These are phyloP conservation scores for Drosophila siamana DNA, from an alignment of 2,888 invertebrate species.

Conservation along the genomic window DNA sequence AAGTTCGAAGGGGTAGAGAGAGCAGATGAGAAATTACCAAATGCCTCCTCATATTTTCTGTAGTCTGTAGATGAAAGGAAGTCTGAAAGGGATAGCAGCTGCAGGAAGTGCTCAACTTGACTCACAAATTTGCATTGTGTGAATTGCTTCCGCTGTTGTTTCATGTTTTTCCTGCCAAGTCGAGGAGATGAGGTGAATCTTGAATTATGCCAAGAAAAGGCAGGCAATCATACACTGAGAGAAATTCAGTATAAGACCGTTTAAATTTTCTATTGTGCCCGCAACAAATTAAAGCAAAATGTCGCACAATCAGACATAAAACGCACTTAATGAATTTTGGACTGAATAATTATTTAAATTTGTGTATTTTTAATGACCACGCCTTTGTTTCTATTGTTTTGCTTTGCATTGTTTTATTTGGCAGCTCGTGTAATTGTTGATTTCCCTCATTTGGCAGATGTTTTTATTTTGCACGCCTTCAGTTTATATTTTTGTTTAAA, in stretches of 20 bases:
- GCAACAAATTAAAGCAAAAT: constrained; percentile 1
- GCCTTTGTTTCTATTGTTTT: neutral
- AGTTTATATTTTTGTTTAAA: constrained; percentile 14
- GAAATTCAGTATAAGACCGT: neutral
- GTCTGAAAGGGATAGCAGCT: constrained; percentile 17
- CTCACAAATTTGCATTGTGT: constrained; percentile 67
- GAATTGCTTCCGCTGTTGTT: constrained; percentile 66
- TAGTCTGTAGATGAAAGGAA: constrained; percentile 31
- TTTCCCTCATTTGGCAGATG: constrained; percentile 16
- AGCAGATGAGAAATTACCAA: constrained; percentile 29
- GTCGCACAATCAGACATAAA: constrained; percentile 6
- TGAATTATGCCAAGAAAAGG: constrained; percentile 28
- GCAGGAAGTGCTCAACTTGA: constrained; percentile 50
- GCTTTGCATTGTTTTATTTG: constrained; percentile 15
- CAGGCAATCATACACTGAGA: constrained; percentile 4
- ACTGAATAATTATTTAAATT: constrained; percentile 28
- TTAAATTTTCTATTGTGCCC: neutral
- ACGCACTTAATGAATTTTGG: constrained; percentile 23
- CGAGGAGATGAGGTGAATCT: constrained; percentile 27
- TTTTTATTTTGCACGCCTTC: constrained; percentile 7
- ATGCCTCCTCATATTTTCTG: constrained; percentile 30
- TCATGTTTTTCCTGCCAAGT: constrained; percentile 25
- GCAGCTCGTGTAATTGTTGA: constrained; percentile 16
- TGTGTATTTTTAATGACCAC: neutral
- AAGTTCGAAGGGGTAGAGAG: neutral